phyloP scores from a whole-genome alignment of 2,797 vertebrate species.

The Muscicapa striata region DNA sequence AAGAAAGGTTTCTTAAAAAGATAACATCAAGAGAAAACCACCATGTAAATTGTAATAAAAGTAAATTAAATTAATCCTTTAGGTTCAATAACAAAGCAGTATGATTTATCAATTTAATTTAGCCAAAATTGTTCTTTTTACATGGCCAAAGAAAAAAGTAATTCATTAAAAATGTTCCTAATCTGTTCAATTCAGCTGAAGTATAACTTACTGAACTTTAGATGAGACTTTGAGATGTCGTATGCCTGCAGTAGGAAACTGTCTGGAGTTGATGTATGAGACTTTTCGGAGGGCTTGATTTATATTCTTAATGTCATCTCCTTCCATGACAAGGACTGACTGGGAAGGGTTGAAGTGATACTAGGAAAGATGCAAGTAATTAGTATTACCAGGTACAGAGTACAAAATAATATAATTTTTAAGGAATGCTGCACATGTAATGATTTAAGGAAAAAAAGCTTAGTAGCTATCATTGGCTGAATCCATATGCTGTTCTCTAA shows the following conservation, averaged over 20 bases:
- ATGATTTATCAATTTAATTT: neutral
- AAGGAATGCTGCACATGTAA: neutral
- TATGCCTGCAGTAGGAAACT: constrained; percentile 89
- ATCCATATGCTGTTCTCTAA: neutral
- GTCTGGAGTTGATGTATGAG: constrained; percentile 96
- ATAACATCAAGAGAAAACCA: neutral
- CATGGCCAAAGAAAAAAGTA: neutral
- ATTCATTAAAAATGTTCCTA: neutral
- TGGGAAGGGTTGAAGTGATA: constrained; percentile 98
- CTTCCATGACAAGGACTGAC: constrained; percentile 94
- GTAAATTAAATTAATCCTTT: neutral
- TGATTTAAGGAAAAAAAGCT: neutral
- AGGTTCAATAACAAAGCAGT: neutral
- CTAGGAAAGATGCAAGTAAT: constrained; percentile 72
- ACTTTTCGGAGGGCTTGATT: constrained; percentile 90
- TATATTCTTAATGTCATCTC: constrained; percentile 92
- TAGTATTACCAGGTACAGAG: neutral
- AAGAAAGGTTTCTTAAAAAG: neutral
- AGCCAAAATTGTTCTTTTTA: neutral
- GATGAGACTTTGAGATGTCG: constrained; percentile 90
- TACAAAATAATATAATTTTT: neutral
- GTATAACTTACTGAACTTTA: constrained; percentile 88
- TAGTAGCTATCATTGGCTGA: neutral
- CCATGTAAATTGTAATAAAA: neutral
- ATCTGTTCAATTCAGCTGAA: neutral